Percentiles rank a stretch among this genome's conserved stretches.
phyloP scores from a whole-genome alignment of 2,888 invertebrate genomes.

The Maniola hyperantus region DNA sequence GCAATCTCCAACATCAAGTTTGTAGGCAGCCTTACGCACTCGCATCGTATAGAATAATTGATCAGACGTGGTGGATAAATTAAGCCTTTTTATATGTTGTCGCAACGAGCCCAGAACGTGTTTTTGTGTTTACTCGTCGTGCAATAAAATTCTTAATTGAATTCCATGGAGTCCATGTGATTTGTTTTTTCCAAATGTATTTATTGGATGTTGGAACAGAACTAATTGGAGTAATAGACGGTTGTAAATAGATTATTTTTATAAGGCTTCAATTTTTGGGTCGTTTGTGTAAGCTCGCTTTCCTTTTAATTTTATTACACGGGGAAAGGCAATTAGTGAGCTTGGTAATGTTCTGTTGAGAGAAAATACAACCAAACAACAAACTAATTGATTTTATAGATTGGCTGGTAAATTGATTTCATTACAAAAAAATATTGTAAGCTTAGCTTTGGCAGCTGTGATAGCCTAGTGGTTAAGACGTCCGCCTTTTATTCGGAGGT shows the following conservation, averaged over 20 bases:
- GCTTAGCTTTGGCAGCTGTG: no score
- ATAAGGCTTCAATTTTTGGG: slow-evolving; percentile 13
- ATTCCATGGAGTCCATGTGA: slow-evolving; percentile 41
- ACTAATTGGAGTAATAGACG: slow-evolving; percentile 37
- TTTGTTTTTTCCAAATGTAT: slow-evolving; percentile 36
- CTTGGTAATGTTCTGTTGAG: background rate
- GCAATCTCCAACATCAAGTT: background rate
- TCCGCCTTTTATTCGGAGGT: no score
- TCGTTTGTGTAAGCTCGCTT: slow-evolving; percentile 10
- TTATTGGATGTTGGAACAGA: slow-evolving; percentile 34
- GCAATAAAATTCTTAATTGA: slow-evolving; percentile 55
- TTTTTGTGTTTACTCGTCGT: slow-evolving; percentile 49
- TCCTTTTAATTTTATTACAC: background rate
- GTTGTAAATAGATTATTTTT: slow-evolving; percentile 22
- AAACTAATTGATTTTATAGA: background rate
- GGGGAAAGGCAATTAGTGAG: background rate
- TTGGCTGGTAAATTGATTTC: background rate
- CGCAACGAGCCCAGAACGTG: slow-evolving; percentile 48
- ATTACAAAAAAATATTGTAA: background rate
- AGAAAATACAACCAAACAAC: background rate
- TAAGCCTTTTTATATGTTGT: slow-evolving; percentile 50
- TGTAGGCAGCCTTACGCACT: slow-evolving; percentile 36
- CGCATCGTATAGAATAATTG: slow-evolving; percentile 50
- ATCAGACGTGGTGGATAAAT: slow-evolving; percentile 51
- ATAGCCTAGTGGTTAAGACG: no score